Evolutionary conservation across 1,140 invertebrate genomes (phyloP).

Genomic region (Dreissena rostriformis): DNA sequence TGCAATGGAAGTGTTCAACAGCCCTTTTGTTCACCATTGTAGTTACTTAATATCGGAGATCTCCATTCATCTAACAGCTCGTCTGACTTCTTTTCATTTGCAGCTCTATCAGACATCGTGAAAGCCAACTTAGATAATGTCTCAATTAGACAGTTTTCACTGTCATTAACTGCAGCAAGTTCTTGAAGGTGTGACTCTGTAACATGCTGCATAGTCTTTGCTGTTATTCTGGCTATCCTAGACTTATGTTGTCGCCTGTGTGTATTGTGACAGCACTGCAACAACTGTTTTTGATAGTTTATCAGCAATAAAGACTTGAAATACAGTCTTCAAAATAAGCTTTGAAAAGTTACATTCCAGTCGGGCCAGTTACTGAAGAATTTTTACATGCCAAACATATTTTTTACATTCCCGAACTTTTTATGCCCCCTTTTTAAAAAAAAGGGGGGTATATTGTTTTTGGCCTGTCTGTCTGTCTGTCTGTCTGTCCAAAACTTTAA

Average conservation of each 20-base stretch:
- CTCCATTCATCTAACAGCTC: constrained; percentile 8
- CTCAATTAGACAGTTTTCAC: neutral
- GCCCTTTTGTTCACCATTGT: neutral
- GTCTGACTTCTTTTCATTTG: constrained; percentile 11
- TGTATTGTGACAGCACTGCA: too few species aligned
- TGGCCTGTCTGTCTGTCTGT: too few species aligned
- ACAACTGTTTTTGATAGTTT: too few species aligned
- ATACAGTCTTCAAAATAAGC: too few species aligned
- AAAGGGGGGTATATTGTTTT: too few species aligned
- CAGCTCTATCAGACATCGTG: constrained; percentile 28
- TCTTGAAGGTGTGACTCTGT: neutral
- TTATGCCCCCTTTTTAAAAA: too few species aligned
- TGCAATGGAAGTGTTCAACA: constrained; percentile 37
- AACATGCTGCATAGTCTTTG: neutral
- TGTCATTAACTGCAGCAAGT: neutral
- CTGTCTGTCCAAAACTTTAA: too few species aligned
- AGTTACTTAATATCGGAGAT: neutral
- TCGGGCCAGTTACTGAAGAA: too few species aligned
- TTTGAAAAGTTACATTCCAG: too few species aligned
- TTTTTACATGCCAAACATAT: too few species aligned
- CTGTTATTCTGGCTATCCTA: neutral
- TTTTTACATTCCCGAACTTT: too few species aligned
- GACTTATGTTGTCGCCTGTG: neutral
- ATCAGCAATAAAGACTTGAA: too few species aligned
- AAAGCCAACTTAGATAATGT: neutral